Evolutionary conservation across 2,113 vertebrate genomes (phyloP).

Genomic region (Alexandromys fortis): DNA sequence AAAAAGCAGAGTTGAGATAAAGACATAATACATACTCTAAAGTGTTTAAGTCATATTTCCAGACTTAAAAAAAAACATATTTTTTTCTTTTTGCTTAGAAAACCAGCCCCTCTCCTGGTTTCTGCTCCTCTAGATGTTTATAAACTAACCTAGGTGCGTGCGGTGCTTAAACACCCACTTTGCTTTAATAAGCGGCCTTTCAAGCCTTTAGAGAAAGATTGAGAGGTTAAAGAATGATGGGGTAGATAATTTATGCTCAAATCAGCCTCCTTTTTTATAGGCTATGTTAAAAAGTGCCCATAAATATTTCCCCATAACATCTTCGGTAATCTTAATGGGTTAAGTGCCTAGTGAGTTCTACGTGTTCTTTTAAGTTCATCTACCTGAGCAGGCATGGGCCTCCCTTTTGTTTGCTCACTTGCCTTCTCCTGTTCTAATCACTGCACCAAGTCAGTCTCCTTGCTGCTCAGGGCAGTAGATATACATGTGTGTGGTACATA

Average conservation of each 20-base stretch:
- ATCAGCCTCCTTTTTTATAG: slow-evolving; percentile 72
- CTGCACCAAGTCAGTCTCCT: not conserved
- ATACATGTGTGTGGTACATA: not conserved
- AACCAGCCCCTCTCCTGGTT: slow-evolving; percentile 40
- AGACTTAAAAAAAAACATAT: not conserved
- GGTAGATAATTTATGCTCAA: slow-evolving; percentile 74
- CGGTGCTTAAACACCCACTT: slow-evolving; percentile 67
- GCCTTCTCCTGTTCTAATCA: not conserved
- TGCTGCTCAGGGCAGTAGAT: not conserved
- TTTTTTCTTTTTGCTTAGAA: not conserved
- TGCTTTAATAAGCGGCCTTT: slow-evolving; percentile 74
- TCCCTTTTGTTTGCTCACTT: not conserved
- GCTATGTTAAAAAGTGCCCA: slow-evolving; percentile 70
- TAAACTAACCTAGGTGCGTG: slow-evolving; percentile 50
- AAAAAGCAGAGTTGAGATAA: not conserved
- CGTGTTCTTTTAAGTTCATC: not conserved
- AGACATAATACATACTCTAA: not conserved
- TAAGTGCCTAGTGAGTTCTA: slow-evolving; percentile 59
- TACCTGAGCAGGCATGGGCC: not conserved
- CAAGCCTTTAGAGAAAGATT: slow-evolving; percentile 75
- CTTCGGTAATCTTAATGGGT: slow-evolving; percentile 68
- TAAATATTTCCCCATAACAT: slow-evolving; percentile 77
- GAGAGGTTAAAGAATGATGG: slow-evolving; percentile 77
- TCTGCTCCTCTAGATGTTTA: slow-evolving; percentile 55
- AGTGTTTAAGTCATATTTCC: not conserved